Evolutionary conservation across 2,113 vertebrate species (phyloP), one percentile per base, ranked within the genome.

Genomic region (Dendrocopos noguchii): DNA sequence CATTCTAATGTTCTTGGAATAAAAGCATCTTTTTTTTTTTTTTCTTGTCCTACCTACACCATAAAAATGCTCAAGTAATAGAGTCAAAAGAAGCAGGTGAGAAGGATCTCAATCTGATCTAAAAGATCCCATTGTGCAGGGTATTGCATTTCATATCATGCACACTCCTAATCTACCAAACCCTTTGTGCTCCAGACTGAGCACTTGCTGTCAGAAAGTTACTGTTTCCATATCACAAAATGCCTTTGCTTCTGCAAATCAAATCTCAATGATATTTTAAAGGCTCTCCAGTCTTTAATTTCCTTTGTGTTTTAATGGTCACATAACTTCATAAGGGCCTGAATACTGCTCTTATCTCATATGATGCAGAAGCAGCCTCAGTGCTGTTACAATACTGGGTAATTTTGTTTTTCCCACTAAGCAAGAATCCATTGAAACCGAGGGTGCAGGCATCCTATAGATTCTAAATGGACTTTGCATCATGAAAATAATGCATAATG

Each of bases 351-450:
- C 59, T 60, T 88, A 59, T 46, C 66, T 73, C 90, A 19, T 15
- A 91, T 87, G 85, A 82, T 27, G 74, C 91, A 87, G 95, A 87
- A 76, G 59, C 59, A 90, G 86, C 39, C 64, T 55, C 46, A 44
- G 39, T n/a, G 33, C 75, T 82, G 25, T 22, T 50, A 22, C 42
- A 60, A 24, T n/a, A 57, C 42, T 20, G 39, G 18, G 50, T 25
- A 7, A 39, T 47, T 84, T 64, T 55, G 31, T 2, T 63, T 63
- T 36, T 72, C 39, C 34, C 56, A 68, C 87, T 24, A 44, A 80
- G 78, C 46, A 93, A 55, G 74, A 91, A 71, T 8, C 36, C 86
- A 70, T 11, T 33, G 65, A 88, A 85, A 63, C 24, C 76, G 73
- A 28, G 0, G 0, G 29, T 4, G 12, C 66, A 72, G 65, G 4